phyloP scores from a whole-genome alignment of 1,140 invertebrate genomes.

The Drosophila sechellia region DNA sequence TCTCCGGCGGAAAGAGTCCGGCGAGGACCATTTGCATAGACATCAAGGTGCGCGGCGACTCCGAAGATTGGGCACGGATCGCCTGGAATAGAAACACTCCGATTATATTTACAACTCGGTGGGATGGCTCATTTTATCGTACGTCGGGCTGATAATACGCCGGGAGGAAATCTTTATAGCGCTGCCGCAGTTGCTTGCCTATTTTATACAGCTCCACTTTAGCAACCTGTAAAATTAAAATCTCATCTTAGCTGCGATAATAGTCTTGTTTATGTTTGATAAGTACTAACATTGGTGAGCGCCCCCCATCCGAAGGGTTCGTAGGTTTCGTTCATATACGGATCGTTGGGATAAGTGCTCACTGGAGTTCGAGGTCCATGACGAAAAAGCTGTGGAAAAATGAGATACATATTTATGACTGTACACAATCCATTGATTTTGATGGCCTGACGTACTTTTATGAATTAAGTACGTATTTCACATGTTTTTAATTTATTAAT shows the following conservation, averaged over 20 bases:
- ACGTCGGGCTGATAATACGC: constrained; percentile 86
- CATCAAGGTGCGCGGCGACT: constrained; percentile 90
- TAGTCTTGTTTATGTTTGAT: constrained; percentile 9
- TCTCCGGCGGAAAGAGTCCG: constrained; percentile 88
- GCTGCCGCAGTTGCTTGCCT: constrained; percentile 87
- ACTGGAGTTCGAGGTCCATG: constrained; percentile 92
- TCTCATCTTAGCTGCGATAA: constrained; percentile 5
- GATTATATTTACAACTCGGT: constrained; percentile 1
- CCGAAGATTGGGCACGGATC: constrained; percentile 89
- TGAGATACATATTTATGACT: neutral
- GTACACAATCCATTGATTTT: too few relatives aligned
- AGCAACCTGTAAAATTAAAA: constrained; percentile 43
- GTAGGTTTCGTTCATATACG: constrained; percentile 87
- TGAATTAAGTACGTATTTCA: too few relatives aligned
- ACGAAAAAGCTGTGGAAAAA: constrained; percentile 86
- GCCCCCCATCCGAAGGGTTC: constrained; percentile 91
- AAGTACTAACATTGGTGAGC: constrained; percentile 89
- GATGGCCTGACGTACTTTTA: too few relatives aligned
- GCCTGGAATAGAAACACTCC: constrained; percentile 34
- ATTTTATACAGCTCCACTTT: constrained; percentile 87
- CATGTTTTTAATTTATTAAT: too few relatives aligned
- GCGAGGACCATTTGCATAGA: constrained; percentile 90
- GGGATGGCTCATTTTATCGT: constrained; percentile 29
- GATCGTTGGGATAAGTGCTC: constrained; percentile 91
- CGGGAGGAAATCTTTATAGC: constrained; percentile 87